Conservation (phyloP, 2,113 vertebrate species). For the Notarius quadriscutis region DNA sequence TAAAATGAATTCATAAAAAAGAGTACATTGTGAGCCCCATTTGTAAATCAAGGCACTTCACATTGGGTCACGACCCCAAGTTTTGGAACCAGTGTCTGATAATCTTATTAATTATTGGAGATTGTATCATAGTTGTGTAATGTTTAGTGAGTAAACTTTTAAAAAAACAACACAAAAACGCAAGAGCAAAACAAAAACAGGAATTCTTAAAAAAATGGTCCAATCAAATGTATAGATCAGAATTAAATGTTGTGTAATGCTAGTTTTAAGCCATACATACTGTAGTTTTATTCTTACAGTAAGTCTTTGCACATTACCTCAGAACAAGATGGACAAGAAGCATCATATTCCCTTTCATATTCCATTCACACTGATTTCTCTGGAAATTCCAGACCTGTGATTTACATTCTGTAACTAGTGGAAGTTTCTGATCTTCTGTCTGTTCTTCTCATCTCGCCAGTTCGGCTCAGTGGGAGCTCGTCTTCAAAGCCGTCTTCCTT, state of each 20-base stretch:
- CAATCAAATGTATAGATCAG: background rate
- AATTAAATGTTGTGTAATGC: background rate
- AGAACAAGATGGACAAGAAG: background rate
- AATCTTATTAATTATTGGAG: background rate
- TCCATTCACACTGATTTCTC: background rate
- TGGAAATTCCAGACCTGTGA: background rate
- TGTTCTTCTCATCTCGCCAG: background rate
- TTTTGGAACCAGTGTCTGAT: background rate
- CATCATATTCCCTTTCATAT: background rate
- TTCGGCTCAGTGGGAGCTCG: slow-evolving; percentile 12
- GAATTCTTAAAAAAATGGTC: background rate
- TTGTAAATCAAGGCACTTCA: background rate
- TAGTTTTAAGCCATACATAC: background rate
- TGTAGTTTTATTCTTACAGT: background rate
- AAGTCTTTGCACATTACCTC: background rate
- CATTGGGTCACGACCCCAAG: background rate
- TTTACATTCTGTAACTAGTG: background rate
- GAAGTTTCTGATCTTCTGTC: background rate
- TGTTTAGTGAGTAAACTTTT: background rate
- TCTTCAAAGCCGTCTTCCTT: slow-evolving; percentile 8
- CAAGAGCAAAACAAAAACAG: background rate
- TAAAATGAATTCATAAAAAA: background rate
- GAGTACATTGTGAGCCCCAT: no score
- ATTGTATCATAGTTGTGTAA: background rate
- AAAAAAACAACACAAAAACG: no score